Evolutionary conservation across 2,888 invertebrate species (phyloP).

Genomic region (Cerastis leucographa): DNA sequence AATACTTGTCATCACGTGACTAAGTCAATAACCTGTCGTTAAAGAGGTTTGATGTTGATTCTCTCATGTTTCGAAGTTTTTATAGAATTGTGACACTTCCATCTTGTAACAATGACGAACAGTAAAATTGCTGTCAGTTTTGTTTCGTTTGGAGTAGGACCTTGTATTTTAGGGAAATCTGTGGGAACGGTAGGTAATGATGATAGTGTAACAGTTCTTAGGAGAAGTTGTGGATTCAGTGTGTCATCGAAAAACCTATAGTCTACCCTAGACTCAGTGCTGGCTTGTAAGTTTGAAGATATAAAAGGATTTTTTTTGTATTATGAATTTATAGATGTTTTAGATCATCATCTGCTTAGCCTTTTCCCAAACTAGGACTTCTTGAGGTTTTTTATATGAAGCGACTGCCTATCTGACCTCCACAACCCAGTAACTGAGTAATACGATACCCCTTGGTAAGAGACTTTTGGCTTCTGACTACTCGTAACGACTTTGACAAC

Average conservation of each 20-base stretch:
- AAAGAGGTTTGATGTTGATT: conserved; percentile 32
- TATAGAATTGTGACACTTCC: conserved; percentile 19
- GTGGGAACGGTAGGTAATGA: background rate
- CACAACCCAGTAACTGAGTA: too few species aligned
- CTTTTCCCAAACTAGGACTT: too few species aligned
- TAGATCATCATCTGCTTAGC: too few species aligned
- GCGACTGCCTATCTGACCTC: too few species aligned
- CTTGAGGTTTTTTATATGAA: too few species aligned
- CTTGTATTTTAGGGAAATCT: background rate
- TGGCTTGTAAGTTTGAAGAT: background rate
- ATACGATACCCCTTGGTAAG: too few species aligned
- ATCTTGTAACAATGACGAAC: conserved; percentile 12
- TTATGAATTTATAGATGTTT: too few species aligned
- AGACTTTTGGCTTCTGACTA: too few species aligned
- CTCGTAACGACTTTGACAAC: too few species aligned
- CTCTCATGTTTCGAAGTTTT: conserved; percentile 27
- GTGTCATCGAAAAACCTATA: too few species aligned
- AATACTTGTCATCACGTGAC: conserved; percentile 50
- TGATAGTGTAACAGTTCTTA: background rate
- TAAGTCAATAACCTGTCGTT: conserved; percentile 64
- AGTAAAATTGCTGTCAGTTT: background rate
- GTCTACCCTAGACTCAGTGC: background rate
- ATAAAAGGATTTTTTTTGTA: background rate
- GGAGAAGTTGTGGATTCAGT: background rate
- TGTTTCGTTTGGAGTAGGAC: background rate